A percentile compares a stretch with the other conserved stretches of the same genome.
These are phyloP conservation scores for Genyomyrus donnyi DNA, from an alignment of 2,113 vertebrate genomes.

Conservation along the genomic window DNA sequence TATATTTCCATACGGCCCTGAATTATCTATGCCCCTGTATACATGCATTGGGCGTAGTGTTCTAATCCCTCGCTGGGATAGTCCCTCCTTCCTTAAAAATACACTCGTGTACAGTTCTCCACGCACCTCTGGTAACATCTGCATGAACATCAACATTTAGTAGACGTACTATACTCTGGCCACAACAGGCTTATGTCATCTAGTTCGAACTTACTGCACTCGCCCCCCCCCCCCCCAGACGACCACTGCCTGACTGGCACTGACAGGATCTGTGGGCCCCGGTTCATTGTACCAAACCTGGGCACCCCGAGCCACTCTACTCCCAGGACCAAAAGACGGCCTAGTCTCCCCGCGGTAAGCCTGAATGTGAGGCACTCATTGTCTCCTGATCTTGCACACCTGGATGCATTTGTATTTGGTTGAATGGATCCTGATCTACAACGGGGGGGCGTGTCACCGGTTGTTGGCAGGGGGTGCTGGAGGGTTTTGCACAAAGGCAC, in stretches of 20 bases:
- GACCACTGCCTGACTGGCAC: conserved; percentile 32
- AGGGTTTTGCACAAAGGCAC: conserved; percentile 39
- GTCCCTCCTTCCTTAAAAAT: background rate
- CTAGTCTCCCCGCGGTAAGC: conserved; percentile 39
- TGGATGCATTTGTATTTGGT: background rate
- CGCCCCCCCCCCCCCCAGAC: conserved; percentile 21
- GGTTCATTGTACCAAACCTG: conserved; percentile 11
- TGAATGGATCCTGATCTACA: background rate
- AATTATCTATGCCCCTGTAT: background rate
- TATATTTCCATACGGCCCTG: background rate
- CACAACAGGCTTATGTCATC: background rate
- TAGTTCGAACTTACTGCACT: background rate
- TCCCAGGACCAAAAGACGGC: conserved; percentile 23
- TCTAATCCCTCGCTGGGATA: background rate
- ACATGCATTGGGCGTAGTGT: background rate
- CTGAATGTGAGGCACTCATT: background rate
- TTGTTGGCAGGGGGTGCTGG: conserved; percentile 21
- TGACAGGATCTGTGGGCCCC: conserved; percentile 13
- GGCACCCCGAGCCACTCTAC: conserved; percentile 41
- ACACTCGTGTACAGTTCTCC: background rate
- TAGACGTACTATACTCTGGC: background rate
- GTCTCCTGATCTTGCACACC: background rate
- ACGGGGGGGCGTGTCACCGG: background rate
- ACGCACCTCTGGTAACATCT: background rate
- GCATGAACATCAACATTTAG: background rate